Evolutionary conservation across 2,888 invertebrate species (phyloP).

Genomic region (Synergus umbraculus): DNA sequence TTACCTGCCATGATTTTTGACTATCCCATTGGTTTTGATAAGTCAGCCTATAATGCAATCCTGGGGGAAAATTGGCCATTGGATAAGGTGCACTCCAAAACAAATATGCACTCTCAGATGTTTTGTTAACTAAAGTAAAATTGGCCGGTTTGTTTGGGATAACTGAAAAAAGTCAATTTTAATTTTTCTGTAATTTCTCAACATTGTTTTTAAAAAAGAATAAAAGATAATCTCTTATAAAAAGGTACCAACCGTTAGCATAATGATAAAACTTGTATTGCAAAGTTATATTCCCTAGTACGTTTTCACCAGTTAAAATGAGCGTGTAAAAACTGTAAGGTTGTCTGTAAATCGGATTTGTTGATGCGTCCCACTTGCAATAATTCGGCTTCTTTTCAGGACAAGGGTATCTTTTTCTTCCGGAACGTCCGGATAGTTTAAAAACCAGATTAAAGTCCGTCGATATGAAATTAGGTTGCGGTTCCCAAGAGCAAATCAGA

Average conservation of each 20-base stretch:
- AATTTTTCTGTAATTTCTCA: background rate
- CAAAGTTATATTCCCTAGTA: slow-evolving; percentile 80
- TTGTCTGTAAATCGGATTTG: slow-evolving; percentile 80
- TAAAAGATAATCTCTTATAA: slow-evolving; percentile 10
- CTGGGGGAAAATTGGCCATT: slow-evolving; percentile 79
- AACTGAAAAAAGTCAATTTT: slow-evolving; percentile 68
- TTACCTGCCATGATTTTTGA: slow-evolving; percentile 77
- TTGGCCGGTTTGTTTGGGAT: slow-evolving; percentile 78
- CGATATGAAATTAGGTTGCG: slow-evolving; percentile 79
- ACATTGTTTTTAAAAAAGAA: background rate
- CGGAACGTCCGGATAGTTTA: slow-evolving; percentile 75
- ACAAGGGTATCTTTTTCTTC: slow-evolving; percentile 68
- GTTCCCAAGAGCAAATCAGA: slow-evolving; percentile 87
- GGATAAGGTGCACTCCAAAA: slow-evolving; percentile 78
- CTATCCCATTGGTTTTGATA: slow-evolving; percentile 79
- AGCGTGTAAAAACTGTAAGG: slow-evolving; percentile 80
- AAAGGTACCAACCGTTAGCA: slow-evolving; percentile 74
- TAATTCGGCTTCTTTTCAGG: slow-evolving; percentile 65
- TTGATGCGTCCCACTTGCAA: slow-evolving; percentile 79
- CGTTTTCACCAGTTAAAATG: slow-evolving; percentile 81
- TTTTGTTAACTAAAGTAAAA: slow-evolving; percentile 76
- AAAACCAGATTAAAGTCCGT: slow-evolving; percentile 80
- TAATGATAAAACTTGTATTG: slow-evolving; percentile 81
- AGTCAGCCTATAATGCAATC: slow-evolving; percentile 78
- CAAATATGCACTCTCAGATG: slow-evolving; percentile 77